These are phyloP conservation scores for Micrastur ruficollis DNA, from an alignment of 2,797 vertebrate genomes.

Conservation along the genomic window DNA sequence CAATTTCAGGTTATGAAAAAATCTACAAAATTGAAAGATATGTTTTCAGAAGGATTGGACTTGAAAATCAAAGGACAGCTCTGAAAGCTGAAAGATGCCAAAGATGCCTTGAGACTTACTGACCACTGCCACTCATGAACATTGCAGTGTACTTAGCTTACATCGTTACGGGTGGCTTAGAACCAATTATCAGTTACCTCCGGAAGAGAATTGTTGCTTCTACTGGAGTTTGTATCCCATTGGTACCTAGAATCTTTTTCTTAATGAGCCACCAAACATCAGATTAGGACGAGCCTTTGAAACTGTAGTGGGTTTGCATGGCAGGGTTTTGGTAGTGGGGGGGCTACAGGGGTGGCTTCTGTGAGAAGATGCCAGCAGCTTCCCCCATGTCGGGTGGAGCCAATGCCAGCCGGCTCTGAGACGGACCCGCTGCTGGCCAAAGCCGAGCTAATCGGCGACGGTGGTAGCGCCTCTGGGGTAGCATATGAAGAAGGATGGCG, in stretches of 20 bases:
- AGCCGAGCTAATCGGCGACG: too few species aligned
- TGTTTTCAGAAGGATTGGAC: not conserved
- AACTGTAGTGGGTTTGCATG: too few species aligned
- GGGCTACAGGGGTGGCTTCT: too few species aligned
- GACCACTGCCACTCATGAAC: accelerated
- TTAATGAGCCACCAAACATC: not conserved
- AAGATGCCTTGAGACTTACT: not conserved
- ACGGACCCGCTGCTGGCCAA: too few species aligned
- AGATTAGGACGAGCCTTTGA: not conserved
- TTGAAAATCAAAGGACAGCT: not conserved
- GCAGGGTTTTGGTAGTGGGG: too few species aligned
- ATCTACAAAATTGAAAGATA: not conserved
- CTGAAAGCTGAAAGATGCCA: not conserved
- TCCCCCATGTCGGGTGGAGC: too few species aligned
- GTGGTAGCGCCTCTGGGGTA: too few species aligned
- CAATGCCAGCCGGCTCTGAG: too few species aligned
- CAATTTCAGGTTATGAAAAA: not conserved
- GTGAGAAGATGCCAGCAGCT: too few species aligned
- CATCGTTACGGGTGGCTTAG: not conserved
- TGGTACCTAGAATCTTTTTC: not conserved
- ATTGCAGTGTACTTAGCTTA: not conserved
- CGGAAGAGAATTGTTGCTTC: not conserved
- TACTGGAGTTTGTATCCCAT: not conserved
- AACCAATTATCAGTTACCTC: not conserved
- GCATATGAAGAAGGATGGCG: too few species aligned